Evolutionary conservation across 1,140 invertebrate species (phyloP).

Genomic region (Drosophila pseudoananassae): DNA sequence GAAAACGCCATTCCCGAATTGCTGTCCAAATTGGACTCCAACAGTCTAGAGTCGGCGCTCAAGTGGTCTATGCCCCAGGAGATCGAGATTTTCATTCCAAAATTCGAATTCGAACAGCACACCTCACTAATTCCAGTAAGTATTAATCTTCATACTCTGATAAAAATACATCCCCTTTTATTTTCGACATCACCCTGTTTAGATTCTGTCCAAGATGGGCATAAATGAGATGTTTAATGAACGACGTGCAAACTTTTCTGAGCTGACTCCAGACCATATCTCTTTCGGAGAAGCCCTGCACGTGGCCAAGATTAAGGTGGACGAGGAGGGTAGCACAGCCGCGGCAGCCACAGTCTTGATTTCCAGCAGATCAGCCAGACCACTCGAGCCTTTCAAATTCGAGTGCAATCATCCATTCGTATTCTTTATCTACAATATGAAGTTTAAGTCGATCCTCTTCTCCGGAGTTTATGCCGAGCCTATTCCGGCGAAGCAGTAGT

Average conservation of each 20-base stretch:
- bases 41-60: conserved; percentile 88
- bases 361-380: conserved; percentile 92
- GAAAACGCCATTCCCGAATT: conserved; percentile 86
- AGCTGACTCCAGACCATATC: conserved; percentile 84
- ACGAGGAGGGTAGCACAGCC: conserved; percentile 91
- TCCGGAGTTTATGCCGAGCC: conserved; percentile 88
- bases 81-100: conserved; percentile 92
- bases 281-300: conserved; percentile 89
- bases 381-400: conserved; percentile 91
- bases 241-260: conserved; percentile 86
- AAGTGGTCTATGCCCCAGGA: conserved; percentile 87
- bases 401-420: conserved; percentile 94
- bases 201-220: conserved; percentile 88
- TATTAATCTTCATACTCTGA: background rate
- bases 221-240: conserved; percentile 88
- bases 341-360: conserved; percentile 92
- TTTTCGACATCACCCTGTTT: background rate
- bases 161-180: background rate
- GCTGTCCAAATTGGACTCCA: conserved; percentile 84
- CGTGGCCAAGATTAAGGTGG: conserved; percentile 91
- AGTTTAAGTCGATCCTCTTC: conserved; percentile 89
- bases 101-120: conserved; percentile 91
- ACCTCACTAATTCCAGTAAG: conserved; percentile 79
- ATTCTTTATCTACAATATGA: conserved; percentile 91
- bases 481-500: background rate